Evolutionary conservation across 2,888 invertebrate species (phyloP), one percentile per base, ranked within the genome.

Genomic region (Ochropacha duplaris): DNA sequence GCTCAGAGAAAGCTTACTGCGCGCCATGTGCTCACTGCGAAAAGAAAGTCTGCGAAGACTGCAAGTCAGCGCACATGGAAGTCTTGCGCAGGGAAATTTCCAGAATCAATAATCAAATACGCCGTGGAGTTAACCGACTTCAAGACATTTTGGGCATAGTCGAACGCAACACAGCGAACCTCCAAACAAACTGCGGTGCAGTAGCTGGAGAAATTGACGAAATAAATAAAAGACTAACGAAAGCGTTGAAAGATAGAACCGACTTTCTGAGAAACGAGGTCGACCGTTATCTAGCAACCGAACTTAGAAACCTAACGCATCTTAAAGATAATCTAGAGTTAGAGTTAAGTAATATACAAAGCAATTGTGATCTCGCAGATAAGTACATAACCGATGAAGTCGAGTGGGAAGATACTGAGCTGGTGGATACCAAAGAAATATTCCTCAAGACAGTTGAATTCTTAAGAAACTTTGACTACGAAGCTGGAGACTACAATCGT

Each of bases 361-460:
- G 98, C 84, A 99, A 99, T 89, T 99, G 99, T 92, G 99, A 99
- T 87, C 94, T 98, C 79, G 98, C 98, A 54, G 99, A 99, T 87
- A 98, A 98, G 86, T 97, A 98, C 83, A 97, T 98, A 94, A 97
- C 96, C 79, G 97, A 97, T 71, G 96, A 96, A 65, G 96, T 97
- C 49, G 96, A 97, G 76, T 98, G 98, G 96, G 98, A 98, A 74
- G 97, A 98, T 76, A 96, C 97, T 65, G 98, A 98, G 83, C 93
- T 98, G 66, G 97, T 98, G 94, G 98, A 98, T 79, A 97, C 98
- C 59, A 99, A 99, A 91, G 98, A 98, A 90, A 98, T 98, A 66
- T 99, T 99, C 93, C 93, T 98, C 22, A 98, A 98, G 87, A 99
- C 99, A 16, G 96, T 99, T 54, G 99, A 99, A 79, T 99, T 99